Evolutionary conservation across 1,140 invertebrate species (phyloP), one percentile per base, ranked within the genome.

Genomic region (Drosophila nikananu): DNA sequence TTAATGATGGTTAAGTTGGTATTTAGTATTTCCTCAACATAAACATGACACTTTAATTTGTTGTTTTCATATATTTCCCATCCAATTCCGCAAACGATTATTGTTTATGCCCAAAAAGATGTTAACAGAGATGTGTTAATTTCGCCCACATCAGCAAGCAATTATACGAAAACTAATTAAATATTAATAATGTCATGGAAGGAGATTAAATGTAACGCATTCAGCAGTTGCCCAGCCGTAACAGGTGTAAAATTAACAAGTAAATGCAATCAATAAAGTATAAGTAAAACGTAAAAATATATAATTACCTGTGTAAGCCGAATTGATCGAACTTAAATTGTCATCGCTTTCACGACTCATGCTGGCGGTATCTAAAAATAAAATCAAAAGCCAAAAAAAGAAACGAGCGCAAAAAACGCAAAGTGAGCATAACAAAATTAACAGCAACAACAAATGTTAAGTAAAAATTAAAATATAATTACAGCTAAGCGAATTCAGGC

Each of bases 271-370:
- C 59, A 39, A 65, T 73, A 62, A 54, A 61, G 8, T 42, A 52
- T 54, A 80, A 80, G 35, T 80, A 41, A 71, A 60, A 64, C 37
- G 21, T 65, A 52, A 72, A 61, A 62, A 35, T 52, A 35, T 52
- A 71, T 86, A 77, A 65, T 92, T 92, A 92, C 91, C 91, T 92
- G 91, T 87, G 19, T 91, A 92, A 61, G 91, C 81, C 65, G 91
- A 92, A 90, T 92, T 92, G 71, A 92, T 92, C 55, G 91, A 92
- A 80, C 91, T 92, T 77, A 92, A 90, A 77, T 92, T 92, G 91
- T 92, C 91, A 92, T 92, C 91, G 84, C 91, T 92, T 91, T 92
- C 91, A 92, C 91, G 91, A 91, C 91, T 92, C 91, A 92, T 92
- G 87, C 84, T 92, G 82, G 81, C 86, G 79, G 84, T 80, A 54